Percentiles rank a stretch among this genome's conserved stretches.
Conservation (phyloP, 2,888 invertebrate species). For the Caenorhabditis doughertyi region DNA sequence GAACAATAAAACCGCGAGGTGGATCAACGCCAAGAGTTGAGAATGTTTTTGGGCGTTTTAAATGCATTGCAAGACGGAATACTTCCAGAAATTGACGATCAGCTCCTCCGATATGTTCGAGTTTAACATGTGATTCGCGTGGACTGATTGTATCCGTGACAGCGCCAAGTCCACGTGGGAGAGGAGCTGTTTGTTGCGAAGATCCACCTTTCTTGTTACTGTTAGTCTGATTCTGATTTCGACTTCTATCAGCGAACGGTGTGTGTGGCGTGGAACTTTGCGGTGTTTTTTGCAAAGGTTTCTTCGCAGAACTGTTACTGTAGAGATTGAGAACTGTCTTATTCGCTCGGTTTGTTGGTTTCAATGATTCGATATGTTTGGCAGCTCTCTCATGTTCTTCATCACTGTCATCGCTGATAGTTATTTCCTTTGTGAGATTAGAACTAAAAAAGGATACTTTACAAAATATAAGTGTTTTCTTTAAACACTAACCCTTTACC, state of each 20-base stretch:
- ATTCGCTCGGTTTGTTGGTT: constrained; percentile 70
- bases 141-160: constrained; percentile 59
- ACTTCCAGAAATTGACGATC: constrained; percentile 76
- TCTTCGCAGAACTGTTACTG: constrained; percentile 16
- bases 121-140: constrained; percentile 62
- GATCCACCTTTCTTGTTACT: constrained; percentile 4
- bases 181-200: not conserved
- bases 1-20: constrained; percentile 92
- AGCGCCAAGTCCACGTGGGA: constrained; percentile 68
- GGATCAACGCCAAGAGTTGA: constrained; percentile 90
- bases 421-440: constrained; percentile 17
- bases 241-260: not conserved
- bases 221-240: not conserved
- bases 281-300: not conserved
- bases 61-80: constrained; percentile 86
- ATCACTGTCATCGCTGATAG: constrained; percentile 63
- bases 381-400: constrained; percentile 59
- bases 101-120: constrained; percentile 76
- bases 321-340: constrained; percentile 68
- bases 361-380: constrained; percentile 48
- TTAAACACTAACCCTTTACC: constrained; percentile 1
- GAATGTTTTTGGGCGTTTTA: constrained; percentile 94
- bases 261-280: not conserved
- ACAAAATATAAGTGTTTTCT: not conserved
- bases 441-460: constrained; percentile 1